phyloP scores from a whole-genome alignment of 2,113 vertebrate species.

The Callorhinus ursinus region DNA sequence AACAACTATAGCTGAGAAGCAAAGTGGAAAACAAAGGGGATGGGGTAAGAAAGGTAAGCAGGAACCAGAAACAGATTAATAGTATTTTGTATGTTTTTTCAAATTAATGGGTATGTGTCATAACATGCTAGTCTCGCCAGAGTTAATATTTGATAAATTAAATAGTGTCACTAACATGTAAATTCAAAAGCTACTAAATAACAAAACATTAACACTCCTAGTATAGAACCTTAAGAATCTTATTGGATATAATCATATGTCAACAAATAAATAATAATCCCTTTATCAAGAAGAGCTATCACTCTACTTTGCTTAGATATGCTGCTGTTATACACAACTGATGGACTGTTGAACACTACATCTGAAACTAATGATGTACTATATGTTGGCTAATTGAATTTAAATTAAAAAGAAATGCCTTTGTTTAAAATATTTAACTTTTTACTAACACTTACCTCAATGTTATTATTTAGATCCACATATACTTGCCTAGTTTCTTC shows the following conservation, averaged over 20 bases:
- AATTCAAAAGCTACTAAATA: slow-evolving; percentile 34
- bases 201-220: slow-evolving; percentile 47
- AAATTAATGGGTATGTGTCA: slow-evolving; percentile 27
- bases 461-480: slow-evolving; percentile 88
- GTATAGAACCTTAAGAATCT: slow-evolving; percentile 19
- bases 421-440: slow-evolving; percentile 60
- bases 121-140: neutral
- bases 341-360: neutral
- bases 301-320: slow-evolving; percentile 30
- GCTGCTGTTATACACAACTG: neutral
- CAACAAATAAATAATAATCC: slow-evolving; percentile 43
- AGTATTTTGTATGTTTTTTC: slow-evolving; percentile 18
- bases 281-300: slow-evolving; percentile 17
- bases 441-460: slow-evolving; percentile 89
- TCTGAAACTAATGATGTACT: neutral
- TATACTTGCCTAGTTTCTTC: slow-evolving; percentile 92
- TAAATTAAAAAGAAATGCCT: neutral
- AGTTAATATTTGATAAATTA: slow-evolving; percentile 43
- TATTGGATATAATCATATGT: slow-evolving; percentile 14
- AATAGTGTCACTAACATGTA: neutral
- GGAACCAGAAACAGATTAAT: neutral
- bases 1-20: neutral
- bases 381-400: neutral
- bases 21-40: slow-evolving; percentile 1
- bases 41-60: neutral